Evolutionary conservation across 1,140 invertebrate species (phyloP).

Genomic region (Cydia splendana): DNA sequence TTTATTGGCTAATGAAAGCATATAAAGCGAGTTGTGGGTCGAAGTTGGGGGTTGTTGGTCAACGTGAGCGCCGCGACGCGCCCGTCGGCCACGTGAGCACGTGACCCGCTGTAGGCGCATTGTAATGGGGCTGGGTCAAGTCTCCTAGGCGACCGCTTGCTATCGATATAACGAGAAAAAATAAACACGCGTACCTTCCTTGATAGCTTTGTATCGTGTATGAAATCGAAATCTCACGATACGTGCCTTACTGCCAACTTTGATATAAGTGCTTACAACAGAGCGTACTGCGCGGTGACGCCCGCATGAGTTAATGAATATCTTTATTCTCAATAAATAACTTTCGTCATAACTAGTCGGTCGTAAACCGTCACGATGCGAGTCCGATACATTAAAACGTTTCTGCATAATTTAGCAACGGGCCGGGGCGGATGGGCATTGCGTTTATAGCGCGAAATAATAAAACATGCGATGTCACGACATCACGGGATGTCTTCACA

Average conservation of each 20-base stretch:
- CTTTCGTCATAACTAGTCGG: slow-evolving; percentile 46
- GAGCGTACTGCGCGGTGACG: slow-evolving; percentile 35
- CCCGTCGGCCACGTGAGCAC: slow-evolving; percentile 58
- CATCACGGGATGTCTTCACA: slow-evolving; percentile 69
- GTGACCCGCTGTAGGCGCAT: slow-evolving; percentile 42
- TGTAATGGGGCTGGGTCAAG: slow-evolving; percentile 25
- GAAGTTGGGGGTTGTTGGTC: slow-evolving; percentile 42
- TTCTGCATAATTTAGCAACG: slow-evolving; percentile 60
- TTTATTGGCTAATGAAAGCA: slow-evolving; percentile 63
- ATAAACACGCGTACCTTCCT: slow-evolving; percentile 15
- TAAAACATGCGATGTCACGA: slow-evolving; percentile 74
- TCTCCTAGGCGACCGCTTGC: slow-evolving; percentile 23
- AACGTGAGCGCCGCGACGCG: slow-evolving; percentile 53
- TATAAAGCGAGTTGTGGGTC: slow-evolving; percentile 37
- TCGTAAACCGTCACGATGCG: slow-evolving; percentile 55
- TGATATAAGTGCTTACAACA: neutral
- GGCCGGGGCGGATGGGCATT: slow-evolving; percentile 37
- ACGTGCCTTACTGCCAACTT: neutral
- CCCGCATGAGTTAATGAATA: slow-evolving; percentile 48
- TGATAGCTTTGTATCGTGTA: neutral
- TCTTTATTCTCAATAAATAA: slow-evolving; percentile 50
- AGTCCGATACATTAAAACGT: slow-evolving; percentile 62
- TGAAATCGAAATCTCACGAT: neutral
- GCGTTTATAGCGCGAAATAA: slow-evolving; percentile 70
- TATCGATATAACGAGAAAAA: slow-evolving; percentile 23